Evolutionary conservation across 2,113 vertebrate genomes (phyloP).

Genomic region (Pomatorhinus ruficollis): DNA sequence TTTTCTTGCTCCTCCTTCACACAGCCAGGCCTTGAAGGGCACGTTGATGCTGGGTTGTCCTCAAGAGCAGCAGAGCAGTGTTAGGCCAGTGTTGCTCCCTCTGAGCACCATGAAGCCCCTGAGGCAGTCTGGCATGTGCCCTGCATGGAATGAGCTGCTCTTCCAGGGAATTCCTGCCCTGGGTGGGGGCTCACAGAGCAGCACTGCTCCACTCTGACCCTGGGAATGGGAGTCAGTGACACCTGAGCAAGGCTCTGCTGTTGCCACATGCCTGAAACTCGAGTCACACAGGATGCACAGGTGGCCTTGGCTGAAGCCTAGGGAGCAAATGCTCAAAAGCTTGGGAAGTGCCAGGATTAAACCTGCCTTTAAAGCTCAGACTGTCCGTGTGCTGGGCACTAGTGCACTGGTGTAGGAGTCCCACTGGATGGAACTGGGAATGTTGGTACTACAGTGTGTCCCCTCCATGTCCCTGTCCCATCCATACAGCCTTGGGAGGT

Average conservation of each 20-base stretch:
- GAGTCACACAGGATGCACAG: neutral
- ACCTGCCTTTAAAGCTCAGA: neutral
- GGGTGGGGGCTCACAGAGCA: too few species aligned
- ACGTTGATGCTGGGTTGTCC: neutral
- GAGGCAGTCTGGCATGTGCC: neutral
- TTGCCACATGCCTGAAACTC: neutral
- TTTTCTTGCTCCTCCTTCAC: neutral
- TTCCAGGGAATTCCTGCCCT: neutral
- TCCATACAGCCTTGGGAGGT: rapidly evolving
- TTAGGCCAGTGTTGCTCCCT: neutral
- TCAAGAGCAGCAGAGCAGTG: neutral
- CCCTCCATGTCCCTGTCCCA: neutral
- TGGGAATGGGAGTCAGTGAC: neutral
- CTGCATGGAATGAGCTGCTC: neutral
- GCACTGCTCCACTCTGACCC: neutral
- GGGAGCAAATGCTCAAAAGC: neutral
- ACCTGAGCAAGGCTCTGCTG: neutral
- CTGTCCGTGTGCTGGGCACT: rapidly evolving
- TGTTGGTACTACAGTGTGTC: neutral
- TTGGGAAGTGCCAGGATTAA: neutral
- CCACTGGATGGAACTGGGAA: neutral
- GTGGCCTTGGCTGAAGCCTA: neutral
- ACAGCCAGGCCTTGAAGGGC: neutral
- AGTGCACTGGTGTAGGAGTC: rapidly evolving
- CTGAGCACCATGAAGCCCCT: neutral